Evolutionary conservation across 1,140 invertebrate species (phyloP), one percentile per base, ranked within the genome.

Genomic region (Antheraea pernyi): DNA sequence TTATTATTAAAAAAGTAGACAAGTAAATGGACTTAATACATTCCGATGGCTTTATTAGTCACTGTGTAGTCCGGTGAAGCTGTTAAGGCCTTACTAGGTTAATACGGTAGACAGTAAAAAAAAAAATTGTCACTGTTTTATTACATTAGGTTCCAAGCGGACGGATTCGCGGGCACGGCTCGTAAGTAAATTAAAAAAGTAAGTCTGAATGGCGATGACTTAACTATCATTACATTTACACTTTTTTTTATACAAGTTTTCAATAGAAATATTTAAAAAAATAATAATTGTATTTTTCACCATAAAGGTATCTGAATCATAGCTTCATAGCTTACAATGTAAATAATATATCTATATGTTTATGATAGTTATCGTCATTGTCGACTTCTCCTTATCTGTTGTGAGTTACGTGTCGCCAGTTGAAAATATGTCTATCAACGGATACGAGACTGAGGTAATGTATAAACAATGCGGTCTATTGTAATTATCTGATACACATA

Each of bases 281-380:
- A 53, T 2, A 53, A 2, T 53, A 13, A 30, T 30, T 3, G 9
- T 9, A 19, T 61, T 61, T 61, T 10, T 61, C 19, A 13, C 11
- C 7, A 42, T 42, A 61, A 61, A 22, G 7, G 16, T 5, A 53
- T 13, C 9, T 53, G 22, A 30, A 30, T 30, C 22, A 30, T 4
- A 30, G n/a, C n/a, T n/a, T n/a, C n/a, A 53, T 11, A 53, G 46
- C 16, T 53, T 53, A 13, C 9, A 76, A 75, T 48, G 70, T 69
- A 19, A 64, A 36, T 18, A 67, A 58, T 72, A 66, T 37, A 30
- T 39, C 39, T 72, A 66, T 37, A 30, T 39, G 30, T 72, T 65
- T 68, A 63, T 37, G 46, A 16, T 72, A 53, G 11, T 53, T n/a
- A 16, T 6, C 46, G 7, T 53, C 46, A 53, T 53, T 53, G 46